Evolutionary conservation across 1,140 invertebrate species (phyloP).

Genomic region (Temnothorax longispinosus): DNA sequence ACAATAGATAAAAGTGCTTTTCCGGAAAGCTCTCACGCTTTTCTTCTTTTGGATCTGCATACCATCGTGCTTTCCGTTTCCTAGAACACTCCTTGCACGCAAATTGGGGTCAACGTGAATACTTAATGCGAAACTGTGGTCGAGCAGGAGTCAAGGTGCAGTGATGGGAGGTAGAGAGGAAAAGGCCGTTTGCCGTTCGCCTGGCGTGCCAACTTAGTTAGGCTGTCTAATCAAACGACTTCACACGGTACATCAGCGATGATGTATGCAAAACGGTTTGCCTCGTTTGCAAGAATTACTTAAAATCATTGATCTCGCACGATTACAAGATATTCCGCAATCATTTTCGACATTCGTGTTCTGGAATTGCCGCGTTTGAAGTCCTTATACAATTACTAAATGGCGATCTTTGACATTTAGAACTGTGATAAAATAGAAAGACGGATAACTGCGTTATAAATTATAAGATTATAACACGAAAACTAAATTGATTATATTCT

Average conservation of each 20-base stretch:
- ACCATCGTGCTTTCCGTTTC: constrained; percentile 76
- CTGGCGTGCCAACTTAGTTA: constrained; percentile 83
- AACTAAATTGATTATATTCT: not conserved
- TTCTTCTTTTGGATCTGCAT: constrained; percentile 63
- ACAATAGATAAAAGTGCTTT: constrained; percentile 38
- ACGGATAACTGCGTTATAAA: not conserved
- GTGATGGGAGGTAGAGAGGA: constrained; percentile 82
- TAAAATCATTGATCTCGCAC: constrained; percentile 29
- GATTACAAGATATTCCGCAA: not conserved
- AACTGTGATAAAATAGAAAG: not conserved
- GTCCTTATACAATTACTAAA: not conserved
- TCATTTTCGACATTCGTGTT: constrained; percentile 2
- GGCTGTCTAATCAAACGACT: constrained; percentile 79
- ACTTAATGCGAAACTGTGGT: constrained; percentile 82
- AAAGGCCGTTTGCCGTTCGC: constrained; percentile 82
- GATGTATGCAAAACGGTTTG: constrained; percentile 61
- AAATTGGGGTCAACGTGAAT: constrained; percentile 84
- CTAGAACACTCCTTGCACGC: constrained; percentile 82
- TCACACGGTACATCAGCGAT: constrained; percentile 66
- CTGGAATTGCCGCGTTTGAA: not conserved
- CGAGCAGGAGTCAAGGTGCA: constrained; percentile 82
- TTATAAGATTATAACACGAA: not conserved
- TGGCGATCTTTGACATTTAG: not conserved
- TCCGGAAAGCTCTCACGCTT: constrained; percentile 39
- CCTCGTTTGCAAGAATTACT: constrained; percentile 24